Percentiles rank a stretch among this genome's conserved stretches.
Evolutionary conservation across 2,888 invertebrate genomes (phyloP).

Genomic region (Apoda limacodes): DNA sequence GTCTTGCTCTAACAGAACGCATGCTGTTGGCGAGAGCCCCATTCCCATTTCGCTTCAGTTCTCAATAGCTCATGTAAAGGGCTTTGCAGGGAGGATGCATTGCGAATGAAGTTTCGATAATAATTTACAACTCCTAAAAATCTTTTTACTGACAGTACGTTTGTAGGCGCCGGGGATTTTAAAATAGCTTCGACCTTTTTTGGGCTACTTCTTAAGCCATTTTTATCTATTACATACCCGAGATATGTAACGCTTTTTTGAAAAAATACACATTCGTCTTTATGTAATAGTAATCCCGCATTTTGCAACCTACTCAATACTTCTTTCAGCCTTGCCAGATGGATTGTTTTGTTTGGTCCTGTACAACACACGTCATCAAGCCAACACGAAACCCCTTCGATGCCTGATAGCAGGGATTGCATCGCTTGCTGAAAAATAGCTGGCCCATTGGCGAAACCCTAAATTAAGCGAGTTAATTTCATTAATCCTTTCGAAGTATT

Average conservation of each 20-base stretch:
- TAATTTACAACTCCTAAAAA: conserved; percentile 21
- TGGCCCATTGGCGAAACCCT: conserved; percentile 17
- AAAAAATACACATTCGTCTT: too few relatives aligned
- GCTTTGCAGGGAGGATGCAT: too few relatives aligned
- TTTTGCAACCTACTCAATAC: conserved; percentile 3
- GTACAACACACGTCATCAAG: conserved; percentile 18
- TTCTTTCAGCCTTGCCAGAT: conserved; percentile 3
- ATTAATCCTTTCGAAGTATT: conserved; percentile 15
- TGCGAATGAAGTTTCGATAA: too few relatives aligned
- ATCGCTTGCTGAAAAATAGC: conserved; percentile 20
- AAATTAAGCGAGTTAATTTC: conserved; percentile 19
- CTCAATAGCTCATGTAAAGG: conserved; percentile 12
- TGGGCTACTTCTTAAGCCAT: conserved; percentile 17
- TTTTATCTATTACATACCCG: conserved; percentile 16
- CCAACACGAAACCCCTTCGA: conserved; percentile 17
- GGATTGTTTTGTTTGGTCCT: conserved; percentile 5
- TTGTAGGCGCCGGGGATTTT: conserved; percentile 9
- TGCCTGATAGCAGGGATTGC: conserved; percentile 18
- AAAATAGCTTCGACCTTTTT: conserved; percentile 13
- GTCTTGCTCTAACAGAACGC: too few relatives aligned
- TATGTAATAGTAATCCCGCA: conserved; percentile 6
- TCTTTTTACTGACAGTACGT: conserved; percentile 14
- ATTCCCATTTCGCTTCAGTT: conserved; percentile 15
- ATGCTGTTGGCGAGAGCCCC: too few relatives aligned
- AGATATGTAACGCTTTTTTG: conserved; percentile 12